Base-by-base conservation (phyloP, 2,797 vertebrate species). In the Gymnodraco acuticeps region DNA sequence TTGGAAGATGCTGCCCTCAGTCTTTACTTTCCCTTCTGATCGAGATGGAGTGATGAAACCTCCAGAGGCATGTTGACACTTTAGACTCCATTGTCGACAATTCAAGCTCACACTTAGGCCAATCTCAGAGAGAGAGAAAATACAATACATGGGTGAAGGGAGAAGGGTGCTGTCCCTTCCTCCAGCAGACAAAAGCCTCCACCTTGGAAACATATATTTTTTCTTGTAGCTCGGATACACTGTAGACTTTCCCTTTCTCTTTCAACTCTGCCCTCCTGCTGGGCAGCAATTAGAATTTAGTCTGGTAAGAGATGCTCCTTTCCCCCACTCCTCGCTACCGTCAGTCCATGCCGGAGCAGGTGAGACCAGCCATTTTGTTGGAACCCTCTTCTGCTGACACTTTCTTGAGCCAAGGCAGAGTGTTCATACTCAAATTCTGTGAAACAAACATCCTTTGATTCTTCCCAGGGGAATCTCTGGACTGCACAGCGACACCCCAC, bases 401-500 rank as follows among this genome's bases (percentile, higher is more conserved):
- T 53, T 41, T 64, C 17, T 23, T 33, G 16, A 64, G 55, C 47
- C 4, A 43, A 77, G 43, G 16, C n/a, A n/a, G n/a, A 47, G 52
- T 42, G n/a, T 55, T 72, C 51, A 59, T 58, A 48, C 23, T 38
- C 62, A 60, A 16, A 46, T 38, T 17, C 15, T 51, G 20, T 53
- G 31, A 58, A 71, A 64, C 66, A 80, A 64, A 71, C 43, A 69
- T 55, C 42, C 45, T 19, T 17, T 12, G 58, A 23, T 52, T 70
- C 64, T 67, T 66, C 56, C 64, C 50, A 48, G 45, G 64, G 61
- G 48, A 75, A 53, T 64, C 33, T 80, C 27, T 1, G 1, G 17
- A 73, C 65, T 60, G 45, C 64, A 73, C 41, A 78, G 41, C 1
- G 12, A 64, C 70, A 71, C 53, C 70, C 65, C 47, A 51, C 60